Evolutionary conservation across 2,888 invertebrate genomes (phyloP).

Genomic region (Lutraria lutraria): DNA sequence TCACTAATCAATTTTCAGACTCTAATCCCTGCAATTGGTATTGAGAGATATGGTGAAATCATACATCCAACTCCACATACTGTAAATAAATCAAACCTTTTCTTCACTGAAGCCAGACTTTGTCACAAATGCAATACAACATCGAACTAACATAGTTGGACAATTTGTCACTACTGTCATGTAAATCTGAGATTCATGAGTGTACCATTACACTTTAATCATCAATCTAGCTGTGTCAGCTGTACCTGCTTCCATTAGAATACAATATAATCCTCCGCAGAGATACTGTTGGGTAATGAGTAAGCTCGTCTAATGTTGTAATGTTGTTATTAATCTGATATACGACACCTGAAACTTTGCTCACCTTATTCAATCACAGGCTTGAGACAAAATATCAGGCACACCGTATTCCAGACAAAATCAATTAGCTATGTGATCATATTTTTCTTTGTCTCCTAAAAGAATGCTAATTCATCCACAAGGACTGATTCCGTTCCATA

Average conservation of each 20-base stretch:
- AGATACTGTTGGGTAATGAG: background rate
- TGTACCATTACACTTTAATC: background rate
- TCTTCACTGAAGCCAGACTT: background rate
- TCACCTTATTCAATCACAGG: slow-evolving; percentile 85
- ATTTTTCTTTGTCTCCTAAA: background rate
- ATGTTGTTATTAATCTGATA: background rate
- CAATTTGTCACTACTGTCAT: background rate
- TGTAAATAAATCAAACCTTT: background rate
- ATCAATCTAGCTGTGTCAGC: background rate
- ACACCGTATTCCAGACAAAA: slow-evolving; percentile 42
- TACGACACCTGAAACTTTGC: slow-evolving; percentile 87
- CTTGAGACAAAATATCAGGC: slow-evolving; percentile 87
- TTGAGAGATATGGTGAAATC: background rate
- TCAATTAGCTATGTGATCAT: background rate
- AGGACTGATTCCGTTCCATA: too few relatives aligned
- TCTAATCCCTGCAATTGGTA: background rate
- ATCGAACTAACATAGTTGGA: background rate
- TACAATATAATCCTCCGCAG: background rate
- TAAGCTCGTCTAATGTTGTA: background rate
- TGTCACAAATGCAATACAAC: background rate
- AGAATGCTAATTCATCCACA: background rate
- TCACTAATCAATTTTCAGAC: slow-evolving; percentile 16
- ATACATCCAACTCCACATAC: background rate
- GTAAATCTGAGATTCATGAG: background rate
- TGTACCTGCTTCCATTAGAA: background rate